These are phyloP conservation scores for Seriola rivoliana DNA, from an alignment of 2,113 vertebrate species.

Conservation along the genomic window DNA sequence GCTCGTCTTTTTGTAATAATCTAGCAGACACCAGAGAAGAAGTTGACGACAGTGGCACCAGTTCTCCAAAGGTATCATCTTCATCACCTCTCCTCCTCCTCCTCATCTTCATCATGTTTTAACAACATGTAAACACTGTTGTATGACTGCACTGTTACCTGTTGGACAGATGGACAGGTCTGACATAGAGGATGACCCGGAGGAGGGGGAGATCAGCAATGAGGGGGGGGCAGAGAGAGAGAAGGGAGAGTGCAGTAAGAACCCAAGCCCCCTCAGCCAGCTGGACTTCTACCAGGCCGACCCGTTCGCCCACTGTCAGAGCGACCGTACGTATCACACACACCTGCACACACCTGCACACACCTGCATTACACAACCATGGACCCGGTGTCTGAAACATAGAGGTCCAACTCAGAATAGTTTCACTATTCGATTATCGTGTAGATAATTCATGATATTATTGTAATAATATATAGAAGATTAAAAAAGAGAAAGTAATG, in stretches of 20 bases:
- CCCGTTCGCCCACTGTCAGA: constrained; percentile 87
- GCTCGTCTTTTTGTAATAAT: constrained; percentile 82
- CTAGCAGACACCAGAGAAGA: constrained; percentile 86
- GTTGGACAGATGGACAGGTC: constrained; percentile 70
- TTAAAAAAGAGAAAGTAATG: no score
- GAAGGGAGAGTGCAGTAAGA: constrained; percentile 3
- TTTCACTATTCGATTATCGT: no score
- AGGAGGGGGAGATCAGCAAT: constrained; percentile 46
- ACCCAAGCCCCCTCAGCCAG: constrained; percentile 80
- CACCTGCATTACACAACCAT: no score
- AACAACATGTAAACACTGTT: no score
- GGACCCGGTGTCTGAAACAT: no score
- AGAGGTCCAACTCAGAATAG: no score
- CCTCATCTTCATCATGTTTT: no score
- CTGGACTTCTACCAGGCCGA: constrained; percentile 96
- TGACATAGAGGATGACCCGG: constrained; percentile 65
- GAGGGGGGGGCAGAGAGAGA: constrained; percentile 6
- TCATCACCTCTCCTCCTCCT: not conserved
- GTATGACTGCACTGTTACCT: no score
- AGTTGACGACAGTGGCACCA: constrained; percentile 86
- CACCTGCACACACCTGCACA: no score
- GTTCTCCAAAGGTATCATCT: constrained; percentile 82
- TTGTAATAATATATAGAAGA: no score
- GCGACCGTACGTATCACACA: constrained; percentile 63
- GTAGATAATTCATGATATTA: no score